Evolutionary conservation across 2,797 vertebrate species (phyloP).

Genomic region (Sorex maritimensis): DNA sequence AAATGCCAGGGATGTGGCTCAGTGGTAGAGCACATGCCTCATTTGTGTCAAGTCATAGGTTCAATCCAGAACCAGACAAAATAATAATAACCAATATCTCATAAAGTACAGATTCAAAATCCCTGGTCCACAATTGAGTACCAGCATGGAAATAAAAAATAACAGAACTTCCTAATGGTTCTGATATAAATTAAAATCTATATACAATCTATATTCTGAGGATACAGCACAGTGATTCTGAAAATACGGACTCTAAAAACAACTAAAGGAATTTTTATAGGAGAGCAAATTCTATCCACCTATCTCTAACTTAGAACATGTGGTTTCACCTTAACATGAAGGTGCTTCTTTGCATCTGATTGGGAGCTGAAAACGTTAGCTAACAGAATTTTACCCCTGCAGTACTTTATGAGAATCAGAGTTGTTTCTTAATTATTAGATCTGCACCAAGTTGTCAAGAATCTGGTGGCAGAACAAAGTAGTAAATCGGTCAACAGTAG

Average conservation of each 20-base stretch:
- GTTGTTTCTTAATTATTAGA: slow-evolving; percentile 16
- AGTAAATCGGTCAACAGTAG: slow-evolving; percentile 40
- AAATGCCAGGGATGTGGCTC: too few relatives aligned
- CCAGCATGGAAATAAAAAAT: slow-evolving; percentile 48
- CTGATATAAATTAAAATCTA: slow-evolving; percentile 64
- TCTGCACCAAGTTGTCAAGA: slow-evolving; percentile 39
- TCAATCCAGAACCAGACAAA: too few relatives aligned
- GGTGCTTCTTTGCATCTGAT: slow-evolving; percentile 10
- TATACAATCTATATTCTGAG: slow-evolving; percentile 13
- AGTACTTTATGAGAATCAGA: slow-evolving; percentile 54
- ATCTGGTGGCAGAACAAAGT: slow-evolving; percentile 48
- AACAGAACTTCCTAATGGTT: slow-evolving; percentile 66
- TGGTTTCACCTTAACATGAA: slow-evolving; percentile 44
- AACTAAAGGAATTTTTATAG: slow-evolving; percentile 54
- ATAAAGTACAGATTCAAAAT: slow-evolving; percentile 62
- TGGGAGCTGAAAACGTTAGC: slow-evolving; percentile 21
- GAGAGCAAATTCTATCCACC: slow-evolving; percentile 50
- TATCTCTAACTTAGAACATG: slow-evolving; percentile 49
- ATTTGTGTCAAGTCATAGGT: too few relatives aligned
- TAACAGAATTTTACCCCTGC: slow-evolving; percentile 51
- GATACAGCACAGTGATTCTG: slow-evolving; percentile 49
- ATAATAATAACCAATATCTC: background rate
- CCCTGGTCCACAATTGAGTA: slow-evolving; percentile 58
- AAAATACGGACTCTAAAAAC: slow-evolving; percentile 55
- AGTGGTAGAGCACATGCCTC: too few relatives aligned